phyloP scores from a whole-genome alignment of 2,113 vertebrate genomes.

The Ceratotherium simum region DNA sequence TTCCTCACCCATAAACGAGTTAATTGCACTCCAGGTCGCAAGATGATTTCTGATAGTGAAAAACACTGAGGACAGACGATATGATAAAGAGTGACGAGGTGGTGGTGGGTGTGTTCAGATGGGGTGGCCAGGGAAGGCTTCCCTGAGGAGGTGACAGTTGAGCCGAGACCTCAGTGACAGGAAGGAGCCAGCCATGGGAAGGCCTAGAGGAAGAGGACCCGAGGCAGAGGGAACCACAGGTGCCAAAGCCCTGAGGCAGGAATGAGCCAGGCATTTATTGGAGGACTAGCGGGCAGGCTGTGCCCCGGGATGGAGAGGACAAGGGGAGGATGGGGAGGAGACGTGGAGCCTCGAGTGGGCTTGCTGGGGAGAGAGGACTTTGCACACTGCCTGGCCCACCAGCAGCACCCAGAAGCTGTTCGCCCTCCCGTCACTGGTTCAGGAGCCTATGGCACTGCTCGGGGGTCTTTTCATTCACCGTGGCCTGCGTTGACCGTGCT shows the following conservation, averaged over 20 bases:
- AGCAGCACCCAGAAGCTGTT: background rate
- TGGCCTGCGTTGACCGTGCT: fast-evolving
- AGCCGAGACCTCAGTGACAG: background rate
- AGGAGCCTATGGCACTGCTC: fast-evolving
- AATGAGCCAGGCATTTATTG: background rate
- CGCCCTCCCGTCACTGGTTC: fast-evolving
- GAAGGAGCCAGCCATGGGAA: background rate
- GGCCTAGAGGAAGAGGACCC: background rate
- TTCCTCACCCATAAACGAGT: background rate
- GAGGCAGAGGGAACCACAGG: background rate
- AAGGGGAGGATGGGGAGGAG: background rate
- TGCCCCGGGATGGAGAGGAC: background rate
- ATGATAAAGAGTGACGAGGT: background rate
- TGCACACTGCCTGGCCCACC: fast-evolving
- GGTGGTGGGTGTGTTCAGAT: background rate
- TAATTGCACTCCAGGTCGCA: background rate
- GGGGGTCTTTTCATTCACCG: fast-evolving
- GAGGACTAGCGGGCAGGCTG: background rate
- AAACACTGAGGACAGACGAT: background rate
- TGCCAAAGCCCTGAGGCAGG: background rate
- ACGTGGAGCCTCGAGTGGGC: background rate
- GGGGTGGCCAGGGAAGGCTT: background rate
- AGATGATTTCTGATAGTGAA: background rate
- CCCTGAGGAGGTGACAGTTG: background rate
- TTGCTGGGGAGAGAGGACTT: no score